Evolutionary conservation across 1,140 invertebrate species (phyloP).

Genomic region (Cylas formicarius): DNA sequence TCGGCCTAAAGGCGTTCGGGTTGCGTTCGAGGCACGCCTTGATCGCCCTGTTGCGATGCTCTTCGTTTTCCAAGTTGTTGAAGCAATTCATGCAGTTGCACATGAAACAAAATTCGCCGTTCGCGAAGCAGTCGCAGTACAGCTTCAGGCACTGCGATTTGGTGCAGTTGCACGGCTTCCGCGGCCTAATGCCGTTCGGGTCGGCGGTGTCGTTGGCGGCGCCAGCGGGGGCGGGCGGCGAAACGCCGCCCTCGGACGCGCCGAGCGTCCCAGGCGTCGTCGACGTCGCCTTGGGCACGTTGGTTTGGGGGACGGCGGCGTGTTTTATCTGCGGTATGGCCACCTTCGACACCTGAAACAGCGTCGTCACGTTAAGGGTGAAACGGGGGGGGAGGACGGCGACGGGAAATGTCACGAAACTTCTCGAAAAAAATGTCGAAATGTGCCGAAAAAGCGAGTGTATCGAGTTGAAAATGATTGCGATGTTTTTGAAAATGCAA

Average conservation of each 20-base stretch:
- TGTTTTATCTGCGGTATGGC: conserved; percentile 20
- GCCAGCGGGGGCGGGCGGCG: not conserved
- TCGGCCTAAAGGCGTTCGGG: conserved; percentile 92
- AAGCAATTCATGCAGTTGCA: conserved; percentile 98
- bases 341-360: conserved; percentile 23
- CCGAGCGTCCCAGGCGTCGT: not conserved
- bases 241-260: too few species aligned
- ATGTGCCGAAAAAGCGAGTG: too few species aligned
- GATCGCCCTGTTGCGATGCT: conserved; percentile 88
- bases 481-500: too few species aligned
- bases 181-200: conserved; percentile 61
- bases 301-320: conserved; percentile 3
- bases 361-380: too few species aligned
- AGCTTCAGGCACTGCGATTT: conserved; percentile 98
- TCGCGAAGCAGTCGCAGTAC: conserved; percentile 99
- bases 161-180: conserved; percentile 97
- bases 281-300: too few species aligned
- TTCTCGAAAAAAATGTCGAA: too few species aligned
- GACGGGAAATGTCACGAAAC: too few species aligned
- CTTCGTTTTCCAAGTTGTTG: conserved; percentile 95
- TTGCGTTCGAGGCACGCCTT: conserved; percentile 89
- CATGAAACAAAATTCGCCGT: conserved; percentile 97
- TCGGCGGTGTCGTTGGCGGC: conserved; percentile 32
- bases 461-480: too few species aligned
- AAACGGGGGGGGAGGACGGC: too few species aligned